Conservation (phyloP, 1,140 invertebrate genomes). For the Ptiloglossa arizonensis region DNA sequence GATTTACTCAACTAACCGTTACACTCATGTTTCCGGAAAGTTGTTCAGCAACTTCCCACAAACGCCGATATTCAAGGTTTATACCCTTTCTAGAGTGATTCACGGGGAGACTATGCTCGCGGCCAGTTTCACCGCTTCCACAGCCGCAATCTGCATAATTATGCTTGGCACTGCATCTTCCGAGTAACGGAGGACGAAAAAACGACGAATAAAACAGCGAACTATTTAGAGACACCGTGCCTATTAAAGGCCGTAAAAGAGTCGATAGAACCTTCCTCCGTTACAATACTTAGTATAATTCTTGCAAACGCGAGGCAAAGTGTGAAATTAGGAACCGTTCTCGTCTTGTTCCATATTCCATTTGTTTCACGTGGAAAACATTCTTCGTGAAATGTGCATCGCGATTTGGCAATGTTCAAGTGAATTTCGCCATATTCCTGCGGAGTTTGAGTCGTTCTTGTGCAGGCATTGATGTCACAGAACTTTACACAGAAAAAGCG, state of each 20-base stretch:
- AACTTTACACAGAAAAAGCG: too few relatives aligned
- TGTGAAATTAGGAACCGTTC: constrained; percentile 36
- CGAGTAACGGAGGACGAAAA: constrained; percentile 4
- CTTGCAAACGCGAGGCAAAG: constrained; percentile 14
- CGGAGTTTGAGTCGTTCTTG: not conserved
- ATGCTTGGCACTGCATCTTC: constrained; percentile 43
- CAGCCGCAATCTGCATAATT: constrained; percentile 67
- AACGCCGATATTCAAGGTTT: constrained; percentile 36
- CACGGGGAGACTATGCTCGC: constrained; percentile 50
- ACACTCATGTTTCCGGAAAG: constrained; percentile 5
- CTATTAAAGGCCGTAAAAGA: constrained; percentile 64
- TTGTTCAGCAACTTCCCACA: constrained; percentile 21
- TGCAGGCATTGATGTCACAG: not conserved
- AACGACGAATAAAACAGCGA: constrained; percentile 27
- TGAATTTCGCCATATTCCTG: not conserved
- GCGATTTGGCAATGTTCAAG: not conserved
- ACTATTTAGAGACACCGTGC: constrained; percentile 52
- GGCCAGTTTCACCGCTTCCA: constrained; percentile 62
- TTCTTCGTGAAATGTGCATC: not conserved
- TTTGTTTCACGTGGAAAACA: not conserved
- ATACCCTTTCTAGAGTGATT: constrained; percentile 60
- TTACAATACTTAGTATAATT: constrained; percentile 24
- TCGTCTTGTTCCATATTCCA: constrained; percentile 14
- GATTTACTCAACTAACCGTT: not conserved
- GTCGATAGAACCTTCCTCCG: not conserved